Conservation (phyloP, 2,113 vertebrate genomes). For the Corythoichthys intestinalis region DNA sequence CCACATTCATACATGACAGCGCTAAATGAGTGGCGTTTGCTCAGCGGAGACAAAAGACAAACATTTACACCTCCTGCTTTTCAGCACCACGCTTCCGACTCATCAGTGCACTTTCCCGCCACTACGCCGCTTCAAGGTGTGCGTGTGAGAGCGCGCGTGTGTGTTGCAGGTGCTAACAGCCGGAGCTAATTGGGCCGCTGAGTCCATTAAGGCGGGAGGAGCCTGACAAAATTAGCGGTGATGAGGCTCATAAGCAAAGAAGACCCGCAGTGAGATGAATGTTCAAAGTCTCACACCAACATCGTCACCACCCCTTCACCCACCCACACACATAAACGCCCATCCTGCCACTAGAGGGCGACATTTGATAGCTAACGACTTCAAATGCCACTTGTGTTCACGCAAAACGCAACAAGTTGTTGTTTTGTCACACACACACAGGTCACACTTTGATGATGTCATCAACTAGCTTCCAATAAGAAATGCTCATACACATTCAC, state of each 20-base stretch:
- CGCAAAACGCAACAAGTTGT: background rate
- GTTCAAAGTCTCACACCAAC: no score
- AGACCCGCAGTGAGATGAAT: constrained; percentile 42
- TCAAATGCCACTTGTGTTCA: background rate
- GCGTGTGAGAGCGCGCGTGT: background rate
- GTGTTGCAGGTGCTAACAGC: constrained; percentile 61
- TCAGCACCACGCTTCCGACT: background rate
- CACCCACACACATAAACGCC: no score
- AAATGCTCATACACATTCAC: background rate
- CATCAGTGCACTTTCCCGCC: background rate
- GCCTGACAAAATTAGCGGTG: constrained; percentile 46
- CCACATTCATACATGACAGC: constrained; percentile 51
- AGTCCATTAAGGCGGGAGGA: constrained; percentile 56
- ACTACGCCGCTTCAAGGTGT: constrained; percentile 3
- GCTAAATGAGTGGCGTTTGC: constrained; percentile 55
- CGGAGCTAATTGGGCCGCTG: constrained; percentile 52
- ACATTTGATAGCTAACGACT: background rate
- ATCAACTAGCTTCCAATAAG: constrained; percentile 35
- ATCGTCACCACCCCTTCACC: background rate
- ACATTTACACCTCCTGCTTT: constrained; percentile 49
- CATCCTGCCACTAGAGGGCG: background rate
- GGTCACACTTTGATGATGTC: constrained; percentile 32
- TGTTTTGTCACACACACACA: background rate
- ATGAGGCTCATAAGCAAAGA: constrained; percentile 54
- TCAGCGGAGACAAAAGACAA: constrained; percentile 42